A percentile compares a stretch with the other conserved stretches of the same genome.
phyloP scores from a whole-genome alignment of 2,797 vertebrate genomes.

The Darevskia nairensis region DNA sequence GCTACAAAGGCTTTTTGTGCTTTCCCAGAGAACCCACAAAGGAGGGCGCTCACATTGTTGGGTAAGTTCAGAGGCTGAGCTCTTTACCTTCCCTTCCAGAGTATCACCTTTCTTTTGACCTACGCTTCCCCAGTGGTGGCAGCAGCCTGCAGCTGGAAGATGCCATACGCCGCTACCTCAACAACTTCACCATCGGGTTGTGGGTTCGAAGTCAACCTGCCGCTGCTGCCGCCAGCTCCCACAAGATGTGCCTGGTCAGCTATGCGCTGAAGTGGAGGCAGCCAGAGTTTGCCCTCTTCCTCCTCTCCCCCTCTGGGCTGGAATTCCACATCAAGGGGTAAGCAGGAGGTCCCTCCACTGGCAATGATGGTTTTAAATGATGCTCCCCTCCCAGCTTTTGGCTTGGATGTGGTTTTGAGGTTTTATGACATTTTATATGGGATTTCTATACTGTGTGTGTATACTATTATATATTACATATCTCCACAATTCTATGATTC shows the following conservation, averaged over 20 bases:
- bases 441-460: too few relatives aligned
- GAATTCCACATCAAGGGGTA: conserved; percentile 43
- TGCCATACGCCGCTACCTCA: conserved; percentile 20
- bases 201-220: conserved; percentile 32
- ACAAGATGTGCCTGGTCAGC: conserved; percentile 31
- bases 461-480: too few relatives aligned
- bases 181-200: conserved; percentile 32
- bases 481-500: too few relatives aligned
- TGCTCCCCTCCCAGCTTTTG: too few relatives aligned
- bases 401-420: too few relatives aligned
- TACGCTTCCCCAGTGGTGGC: background rate
- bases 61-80: background rate
- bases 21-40: too few relatives aligned
- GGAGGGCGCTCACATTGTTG: background rate
- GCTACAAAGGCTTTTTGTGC: background rate
- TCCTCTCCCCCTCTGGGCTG: conserved; percentile 34
- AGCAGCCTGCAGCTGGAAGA: conserved; percentile 19
- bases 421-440: too few relatives aligned
- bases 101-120: conserved; percentile 22
- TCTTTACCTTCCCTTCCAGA: conserved; percentile 3
- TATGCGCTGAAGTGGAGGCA: conserved; percentile 4
- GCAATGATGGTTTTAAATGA: too few relatives aligned
- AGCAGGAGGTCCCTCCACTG: background rate
- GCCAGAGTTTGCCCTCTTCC: conserved; percentile 36
- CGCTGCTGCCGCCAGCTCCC: background rate